phyloP scores from a whole-genome alignment of 2,888 invertebrate species.

The Parnassius mnemosyne region DNA sequence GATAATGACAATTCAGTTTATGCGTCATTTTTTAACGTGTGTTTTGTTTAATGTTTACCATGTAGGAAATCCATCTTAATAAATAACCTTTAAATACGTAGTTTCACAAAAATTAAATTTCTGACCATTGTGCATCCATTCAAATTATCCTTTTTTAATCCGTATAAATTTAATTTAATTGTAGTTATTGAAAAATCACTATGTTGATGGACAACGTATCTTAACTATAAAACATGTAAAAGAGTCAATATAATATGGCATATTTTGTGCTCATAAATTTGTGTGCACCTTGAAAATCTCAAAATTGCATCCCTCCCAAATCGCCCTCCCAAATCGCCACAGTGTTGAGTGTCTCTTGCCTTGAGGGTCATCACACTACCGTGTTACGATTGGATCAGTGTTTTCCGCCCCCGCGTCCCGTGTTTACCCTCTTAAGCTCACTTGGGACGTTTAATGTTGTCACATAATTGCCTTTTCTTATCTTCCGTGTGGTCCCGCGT shows the following conservation, averaged over 20 bases:
- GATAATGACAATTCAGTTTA: conserved; percentile 1
- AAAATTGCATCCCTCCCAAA: conserved; percentile 15
- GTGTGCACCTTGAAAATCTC: too few species aligned
- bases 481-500: conserved; percentile 38
- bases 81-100: too few species aligned
- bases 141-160: too few species aligned
- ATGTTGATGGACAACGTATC: too few species aligned
- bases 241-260: too few species aligned
- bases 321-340: conserved; percentile 45
- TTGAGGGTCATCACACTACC: conserved; percentile 45
- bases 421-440: conserved; percentile 61
- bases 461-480: conserved; percentile 61
- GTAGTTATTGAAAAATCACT: too few species aligned
- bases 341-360: conserved; percentile 28
- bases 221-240: too few species aligned
- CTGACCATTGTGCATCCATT: too few species aligned
- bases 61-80: too few species aligned
- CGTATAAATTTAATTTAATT: too few species aligned
- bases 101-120: too few species aligned
- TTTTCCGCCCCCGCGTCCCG: conserved; percentile 42
- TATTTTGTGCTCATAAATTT: too few species aligned
- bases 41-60: background rate
- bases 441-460: conserved; percentile 47
- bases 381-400: conserved; percentile 49
- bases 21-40: background rate